Percentiles rank a stretch among this genome's conserved stretches.
phyloP scores from a whole-genome alignment of 2,113 vertebrate species.

The Anoura caudifer region DNA sequence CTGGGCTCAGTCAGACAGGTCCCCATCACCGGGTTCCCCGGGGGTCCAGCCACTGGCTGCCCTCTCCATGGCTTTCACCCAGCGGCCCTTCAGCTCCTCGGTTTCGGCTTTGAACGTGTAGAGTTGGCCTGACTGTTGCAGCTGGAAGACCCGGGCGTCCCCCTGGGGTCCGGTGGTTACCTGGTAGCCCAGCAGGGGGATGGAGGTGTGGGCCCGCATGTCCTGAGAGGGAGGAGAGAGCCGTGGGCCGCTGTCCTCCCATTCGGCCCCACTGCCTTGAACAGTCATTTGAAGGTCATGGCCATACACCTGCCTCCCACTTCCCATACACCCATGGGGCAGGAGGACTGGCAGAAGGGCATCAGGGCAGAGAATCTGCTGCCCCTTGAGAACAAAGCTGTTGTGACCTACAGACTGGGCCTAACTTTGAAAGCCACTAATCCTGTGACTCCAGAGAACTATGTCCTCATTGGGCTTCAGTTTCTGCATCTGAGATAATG shows the following conservation, averaged over 20 bases:
- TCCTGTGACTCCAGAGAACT: background rate
- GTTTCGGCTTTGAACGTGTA: conserved; percentile 79
- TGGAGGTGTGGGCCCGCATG: conserved; percentile 80
- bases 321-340: rapidly evolving
- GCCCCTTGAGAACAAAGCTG: background rate
- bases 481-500: background rate
- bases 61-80: conserved; percentile 74
- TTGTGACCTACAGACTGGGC: background rate
- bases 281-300: background rate
- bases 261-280: rapidly evolving
- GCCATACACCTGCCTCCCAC: background rate
- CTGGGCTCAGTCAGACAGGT: conserved; percentile 42
- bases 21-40: rapidly evolving
- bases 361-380: background rate
- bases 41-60: conserved; percentile 47
- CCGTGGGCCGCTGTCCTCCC: background rate
- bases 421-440: background rate
- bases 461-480: background rate
- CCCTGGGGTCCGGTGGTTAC: conserved; percentile 67
- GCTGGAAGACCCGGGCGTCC: conserved; percentile 77
- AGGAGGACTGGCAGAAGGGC: background rate
- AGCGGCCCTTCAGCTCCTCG: conserved; percentile 76
- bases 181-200: conserved; percentile 83
- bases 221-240: conserved; percentile 73
- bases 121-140: conserved; percentile 80